Evolutionary conservation across 2,797 vertebrate species (phyloP), one percentile per base, ranked within the genome.

Genomic region (Sebastes melanostomus): DNA sequence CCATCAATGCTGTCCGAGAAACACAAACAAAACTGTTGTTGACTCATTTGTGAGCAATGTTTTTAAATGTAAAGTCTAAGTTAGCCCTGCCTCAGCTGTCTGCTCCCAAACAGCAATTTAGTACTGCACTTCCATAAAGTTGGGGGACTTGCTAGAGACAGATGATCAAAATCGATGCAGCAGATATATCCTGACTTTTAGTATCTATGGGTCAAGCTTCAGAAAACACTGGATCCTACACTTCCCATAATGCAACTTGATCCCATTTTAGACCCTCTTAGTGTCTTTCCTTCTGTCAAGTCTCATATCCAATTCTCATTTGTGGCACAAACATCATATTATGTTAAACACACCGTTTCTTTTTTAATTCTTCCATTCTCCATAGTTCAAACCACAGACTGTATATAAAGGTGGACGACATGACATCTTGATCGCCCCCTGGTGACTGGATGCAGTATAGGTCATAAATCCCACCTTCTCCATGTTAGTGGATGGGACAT

Each of bases 1-100:
- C 98, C 98, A 69, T 99, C 98, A 34, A 99, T 98, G 95, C 98
- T 99, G 93, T 22, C 12, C 63, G 72, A 42, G 62, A 80, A 66
- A 80, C 13, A 81, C n/a, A 73, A 25, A 55, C 5, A 6, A 18
- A 5, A 3, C 30, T 22, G 6, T 25, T 30, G 2, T 58, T 3
- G 4, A 3, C 6, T 20, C 30, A 63, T 25, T 66, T 24, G 38
- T 12, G 22, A 22, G n/a, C 13, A 29, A 13, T 20, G 8, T 52
- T 20, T 55, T 59, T 54, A 20, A 10, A 34, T 42, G 6, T 16
- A 7, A 46, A 27, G 18, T 42, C 9, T 27, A 14, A 46, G 54
- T 18, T 34, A n/a, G 20, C 58, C 46, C 12, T 8, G 10, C 18
- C 50, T 36, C 13, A n/a, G 36, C 54, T n/a, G 6, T 54, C 50